phyloP scores from a whole-genome alignment of 2,113 vertebrate genomes.

The Riparia riparia region DNA sequence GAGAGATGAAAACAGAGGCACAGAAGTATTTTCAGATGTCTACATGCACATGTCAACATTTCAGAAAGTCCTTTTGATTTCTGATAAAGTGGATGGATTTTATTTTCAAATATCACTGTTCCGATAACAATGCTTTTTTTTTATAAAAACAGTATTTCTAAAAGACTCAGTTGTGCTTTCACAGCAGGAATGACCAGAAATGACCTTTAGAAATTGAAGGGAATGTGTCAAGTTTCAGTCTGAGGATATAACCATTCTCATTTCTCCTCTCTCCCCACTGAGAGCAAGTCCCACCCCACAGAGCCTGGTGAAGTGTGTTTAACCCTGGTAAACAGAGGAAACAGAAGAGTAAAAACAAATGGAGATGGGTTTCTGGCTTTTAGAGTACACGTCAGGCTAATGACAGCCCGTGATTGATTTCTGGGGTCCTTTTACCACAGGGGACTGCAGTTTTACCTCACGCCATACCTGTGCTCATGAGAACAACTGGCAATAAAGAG shows the following conservation, averaged over 20 bases:
- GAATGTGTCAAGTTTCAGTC: background rate
- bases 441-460: fast-evolving
- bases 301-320: background rate
- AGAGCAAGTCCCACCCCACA: background rate
- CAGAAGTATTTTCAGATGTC: background rate
- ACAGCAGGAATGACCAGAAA: background rate
- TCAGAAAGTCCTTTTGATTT: background rate
- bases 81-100: background rate
- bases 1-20: background rate
- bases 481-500: background rate
- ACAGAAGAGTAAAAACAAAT: background rate
- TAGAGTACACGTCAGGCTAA: background rate
- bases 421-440: background rate
- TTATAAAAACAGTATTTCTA: background rate
- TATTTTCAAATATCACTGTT: background rate
- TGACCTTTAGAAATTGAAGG: background rate
- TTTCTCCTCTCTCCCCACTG: background rate
- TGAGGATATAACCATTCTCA: background rate
- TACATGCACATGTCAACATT: background rate
- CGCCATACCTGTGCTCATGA: background rate
- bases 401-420: background rate
- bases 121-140: background rate
- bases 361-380: background rate
- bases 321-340: background rate
- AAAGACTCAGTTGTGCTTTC: background rate